Evolutionary conservation across 2,888 invertebrate genomes (phyloP).

Genomic region (Pammene aurita): DNA sequence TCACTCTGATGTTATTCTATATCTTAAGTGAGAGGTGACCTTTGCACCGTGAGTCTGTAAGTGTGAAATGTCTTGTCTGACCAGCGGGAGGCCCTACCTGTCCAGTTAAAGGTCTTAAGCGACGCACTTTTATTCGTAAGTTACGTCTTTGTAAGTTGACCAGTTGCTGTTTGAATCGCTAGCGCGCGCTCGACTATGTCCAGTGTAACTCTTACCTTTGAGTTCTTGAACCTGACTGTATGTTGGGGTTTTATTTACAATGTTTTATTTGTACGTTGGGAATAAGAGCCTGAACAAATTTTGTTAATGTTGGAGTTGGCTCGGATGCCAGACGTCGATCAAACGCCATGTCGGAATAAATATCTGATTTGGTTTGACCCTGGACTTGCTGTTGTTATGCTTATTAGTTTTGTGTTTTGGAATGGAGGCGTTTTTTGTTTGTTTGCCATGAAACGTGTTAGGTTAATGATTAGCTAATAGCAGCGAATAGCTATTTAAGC

Average conservation of each 20-base stretch:
- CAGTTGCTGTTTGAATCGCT: background rate
- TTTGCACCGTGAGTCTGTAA: conserved; percentile 58
- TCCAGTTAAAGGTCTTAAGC: conserved; percentile 60
- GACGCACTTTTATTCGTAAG: conserved; percentile 36
- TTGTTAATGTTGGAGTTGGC: conserved; percentile 64
- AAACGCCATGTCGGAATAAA: conserved; percentile 67
- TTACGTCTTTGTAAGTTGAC: conserved; percentile 15
- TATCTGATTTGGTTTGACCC: conserved; percentile 68
- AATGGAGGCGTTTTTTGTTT: background rate
- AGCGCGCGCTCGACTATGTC: background rate
- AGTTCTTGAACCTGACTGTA: background rate
- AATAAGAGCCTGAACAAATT: conserved; percentile 52
- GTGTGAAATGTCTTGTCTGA: conserved; percentile 78
- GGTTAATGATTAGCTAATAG: background rate
- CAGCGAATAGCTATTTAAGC: too few relatives aligned
- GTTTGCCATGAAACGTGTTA: background rate
- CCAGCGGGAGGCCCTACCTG: conserved; percentile 71
- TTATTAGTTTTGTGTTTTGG: conserved; percentile 34
- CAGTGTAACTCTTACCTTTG: background rate
- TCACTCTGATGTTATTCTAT: conserved; percentile 15
- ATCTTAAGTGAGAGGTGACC: conserved; percentile 80
- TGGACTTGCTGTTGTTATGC: conserved; percentile 58
- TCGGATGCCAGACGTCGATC: conserved; percentile 78
- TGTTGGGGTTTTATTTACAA: background rate
- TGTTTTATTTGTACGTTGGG: background rate